Base-by-base conservation (phyloP, 2,888 invertebrate genomes). In the Eupithecia tripunctaria region DNA sequence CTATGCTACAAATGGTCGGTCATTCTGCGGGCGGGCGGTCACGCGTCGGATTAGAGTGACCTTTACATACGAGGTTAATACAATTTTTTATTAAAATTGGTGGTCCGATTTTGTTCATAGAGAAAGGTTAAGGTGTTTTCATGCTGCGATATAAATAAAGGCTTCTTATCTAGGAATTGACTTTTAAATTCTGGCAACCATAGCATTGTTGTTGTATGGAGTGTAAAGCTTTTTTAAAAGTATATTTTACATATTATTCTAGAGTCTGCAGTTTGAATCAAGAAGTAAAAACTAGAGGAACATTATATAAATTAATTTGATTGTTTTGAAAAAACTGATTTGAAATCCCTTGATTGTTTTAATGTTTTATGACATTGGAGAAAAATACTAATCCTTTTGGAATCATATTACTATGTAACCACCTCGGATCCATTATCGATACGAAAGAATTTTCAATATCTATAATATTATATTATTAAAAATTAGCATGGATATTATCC, bases 21-120 rank as follows among this genome's bases (percentile, higher is more conserved):
- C 86, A 89, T 91, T 88, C 89, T 86, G 85, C 82, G 21, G 64
- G 85, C 82, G 21, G 64, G 64, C 84, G 90, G 91, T 93, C 93
- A 93, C 92, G 93, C 91, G 87, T 82, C 80, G 88, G 89, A 92
- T 90, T 89, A 91, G 90, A 60, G 87, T 92, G 94, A 94, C 93
- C 93, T 93, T 92, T 86, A 86, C 88, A 88, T 74, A 80, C 81
- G 87, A 90, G 89, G 90, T 91, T 90, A 90, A 89, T 91, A 86
- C 85, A 85, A 88, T 91, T 92, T 74, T 92, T 90, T 91, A 90
- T 89, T 86, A 85, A 84, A 88, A 86, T 86, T 86, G 83, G 88
- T 88, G 86, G 87, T 86, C 88, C 84, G 88, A 89, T 90, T 90
- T 86, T 84, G 81, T 72, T 73, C n/a, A 4, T 72, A 84, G 81